phyloP scores from a whole-genome alignment of 2,888 invertebrate genomes.

The Notocelia uddmanniana region DNA sequence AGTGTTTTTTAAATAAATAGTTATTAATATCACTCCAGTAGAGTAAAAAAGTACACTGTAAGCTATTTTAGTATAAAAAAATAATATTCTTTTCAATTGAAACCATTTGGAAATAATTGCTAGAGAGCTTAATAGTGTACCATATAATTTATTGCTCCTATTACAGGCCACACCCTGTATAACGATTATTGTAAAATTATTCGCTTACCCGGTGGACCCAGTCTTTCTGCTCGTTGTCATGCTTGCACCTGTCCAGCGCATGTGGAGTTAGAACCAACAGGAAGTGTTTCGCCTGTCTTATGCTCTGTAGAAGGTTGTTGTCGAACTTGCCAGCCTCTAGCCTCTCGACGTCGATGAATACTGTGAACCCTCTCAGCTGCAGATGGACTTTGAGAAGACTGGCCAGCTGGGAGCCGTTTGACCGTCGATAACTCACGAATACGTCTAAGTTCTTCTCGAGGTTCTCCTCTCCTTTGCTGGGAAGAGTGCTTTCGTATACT shows the following conservation, averaged over 20 bases:
- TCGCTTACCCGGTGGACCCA: constrained; percentile 98
- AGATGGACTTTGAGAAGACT: constrained; percentile 98
- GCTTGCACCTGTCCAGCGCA: constrained; percentile 97
- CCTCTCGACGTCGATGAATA: constrained; percentile 99
- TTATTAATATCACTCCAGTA: too few relatives aligned
- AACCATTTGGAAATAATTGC: too few relatives aligned
- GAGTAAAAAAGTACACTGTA: too few relatives aligned
- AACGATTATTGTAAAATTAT: neutral
- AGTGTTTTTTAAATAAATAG: too few relatives aligned
- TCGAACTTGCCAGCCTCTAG: constrained; percentile 99
- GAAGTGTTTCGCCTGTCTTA: constrained; percentile 98
- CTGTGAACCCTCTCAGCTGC: constrained; percentile 97
- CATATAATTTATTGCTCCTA: too few relatives aligned
- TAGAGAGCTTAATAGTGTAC: too few relatives aligned
- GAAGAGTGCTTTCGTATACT: constrained; percentile 88
- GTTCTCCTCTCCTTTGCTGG: constrained; percentile 90
- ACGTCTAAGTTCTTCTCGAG: constrained; percentile 97
- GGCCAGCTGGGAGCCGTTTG: constrained; percentile 98
- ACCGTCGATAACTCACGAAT: constrained; percentile 98
- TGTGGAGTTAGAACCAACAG: constrained; percentile 97
- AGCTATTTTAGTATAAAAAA: too few relatives aligned
- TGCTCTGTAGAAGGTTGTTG: constrained; percentile 98
- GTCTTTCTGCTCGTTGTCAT: constrained; percentile 97
- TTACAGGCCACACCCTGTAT: too few relatives aligned
- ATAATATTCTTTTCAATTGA: too few relatives aligned